A percentile compares a stretch with the other conserved stretches of the same genome.
Conservation (phyloP, 2,797 vertebrate genomes). For the Loris lydekkerianus region DNA sequence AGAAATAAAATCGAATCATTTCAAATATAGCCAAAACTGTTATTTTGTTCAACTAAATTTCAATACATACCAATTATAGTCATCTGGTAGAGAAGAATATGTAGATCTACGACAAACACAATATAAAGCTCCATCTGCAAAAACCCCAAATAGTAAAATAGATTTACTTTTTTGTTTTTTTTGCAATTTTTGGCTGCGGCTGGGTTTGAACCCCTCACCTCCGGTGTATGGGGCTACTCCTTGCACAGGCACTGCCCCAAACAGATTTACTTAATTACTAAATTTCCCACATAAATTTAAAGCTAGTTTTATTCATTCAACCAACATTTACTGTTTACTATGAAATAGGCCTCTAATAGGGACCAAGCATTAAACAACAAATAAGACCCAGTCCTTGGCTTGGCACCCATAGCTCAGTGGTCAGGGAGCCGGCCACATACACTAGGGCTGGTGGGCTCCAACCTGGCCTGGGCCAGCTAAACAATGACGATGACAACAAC, state of each 20-base stretch:
- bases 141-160: slow-evolving; percentile 49
- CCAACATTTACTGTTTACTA: not conserved
- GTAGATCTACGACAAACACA: slow-evolving; percentile 85
- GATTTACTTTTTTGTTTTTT: not conserved
- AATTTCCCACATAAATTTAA: slow-evolving; percentile 30
- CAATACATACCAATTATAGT: slow-evolving; percentile 91
- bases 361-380: not conserved
- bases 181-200: no score
- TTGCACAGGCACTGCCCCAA: not conserved
- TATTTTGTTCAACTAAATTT: not conserved
- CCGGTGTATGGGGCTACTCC: no score
- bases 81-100: slow-evolving; percentile 89
- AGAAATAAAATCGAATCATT: slow-evolving; percentile 70
- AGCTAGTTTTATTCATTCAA: slow-evolving; percentile 20
- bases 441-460: no score
- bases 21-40: slow-evolving; percentile 1
- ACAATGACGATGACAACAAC: no score
- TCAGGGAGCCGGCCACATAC: no score
- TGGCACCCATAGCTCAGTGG: no score
- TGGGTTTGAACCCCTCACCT: no score
- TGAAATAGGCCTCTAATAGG: not conserved
- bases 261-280: not conserved
- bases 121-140: slow-evolving; percentile 83
- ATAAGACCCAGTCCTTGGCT: not conserved
- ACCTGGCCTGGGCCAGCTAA: no score